Percentiles rank a stretch among this genome's conserved stretches.
Conservation (phyloP, 2,113 vertebrate genomes). For the Scytalopus superciliaris region DNA sequence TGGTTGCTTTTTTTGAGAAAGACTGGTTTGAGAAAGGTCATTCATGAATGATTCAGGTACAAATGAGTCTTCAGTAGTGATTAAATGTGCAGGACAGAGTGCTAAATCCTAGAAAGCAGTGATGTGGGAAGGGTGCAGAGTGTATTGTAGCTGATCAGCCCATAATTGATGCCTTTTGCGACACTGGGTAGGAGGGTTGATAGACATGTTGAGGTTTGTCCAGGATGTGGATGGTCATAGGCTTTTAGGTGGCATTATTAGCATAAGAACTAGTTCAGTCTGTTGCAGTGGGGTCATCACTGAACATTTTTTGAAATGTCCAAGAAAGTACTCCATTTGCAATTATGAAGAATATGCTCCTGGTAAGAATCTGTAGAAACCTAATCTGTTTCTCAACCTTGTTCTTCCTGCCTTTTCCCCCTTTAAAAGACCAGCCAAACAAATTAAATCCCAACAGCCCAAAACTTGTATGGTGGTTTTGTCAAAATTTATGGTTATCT, state of each 20-base stretch:
- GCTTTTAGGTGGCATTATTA: neutral
- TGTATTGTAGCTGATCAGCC: neutral
- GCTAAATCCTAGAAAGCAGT: neutral
- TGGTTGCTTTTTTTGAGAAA: neutral
- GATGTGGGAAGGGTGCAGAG: neutral
- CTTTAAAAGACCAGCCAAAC: neutral
- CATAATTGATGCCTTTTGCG: neutral
- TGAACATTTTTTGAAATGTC: neutral
- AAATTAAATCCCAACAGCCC: neutral
- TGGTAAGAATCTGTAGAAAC: neutral
- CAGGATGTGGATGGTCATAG: neutral
- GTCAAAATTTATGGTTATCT: neutral
- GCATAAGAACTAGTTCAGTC: neutral
- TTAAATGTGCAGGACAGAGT: neutral
- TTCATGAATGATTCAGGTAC: neutral
- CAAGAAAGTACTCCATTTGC: neutral
- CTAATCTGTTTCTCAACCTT: neutral
- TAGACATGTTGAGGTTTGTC: neutral
- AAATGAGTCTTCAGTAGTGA: neutral
- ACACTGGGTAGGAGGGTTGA: neutral
- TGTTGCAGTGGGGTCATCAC: neutral
- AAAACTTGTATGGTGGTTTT: neutral
- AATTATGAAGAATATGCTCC: neutral
- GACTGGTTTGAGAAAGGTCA: neutral
- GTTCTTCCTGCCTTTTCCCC: neutral